Evolutionary conservation across 1,140 invertebrate genomes (phyloP), one percentile per base, ranked within the genome.

Genomic region (Lerema accius): DNA sequence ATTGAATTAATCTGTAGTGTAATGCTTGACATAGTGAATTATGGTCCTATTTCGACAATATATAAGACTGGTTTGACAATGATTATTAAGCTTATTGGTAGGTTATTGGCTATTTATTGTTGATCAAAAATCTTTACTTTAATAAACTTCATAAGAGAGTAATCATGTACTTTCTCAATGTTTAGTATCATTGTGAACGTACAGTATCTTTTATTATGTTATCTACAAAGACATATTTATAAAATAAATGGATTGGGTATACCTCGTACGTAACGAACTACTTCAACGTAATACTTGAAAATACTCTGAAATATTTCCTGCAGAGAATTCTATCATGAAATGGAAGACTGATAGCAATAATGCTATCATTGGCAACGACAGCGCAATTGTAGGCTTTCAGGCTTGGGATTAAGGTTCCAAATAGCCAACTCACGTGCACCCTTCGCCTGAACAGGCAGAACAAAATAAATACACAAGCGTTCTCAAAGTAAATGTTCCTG

Each of bases 381-480:
- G 43, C 13, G 4, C 3, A 10, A 56, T 16, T 32, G 45, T 19
- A 37, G 32, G 15, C 53, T 56, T 35, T 45, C 28, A 35, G 1
- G 1, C 23, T 32, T 17, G 4, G 14, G 13, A 56, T 7, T 56
- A 56, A 45, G 26, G 53, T 43, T 56, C 4, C 0, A 10, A 56
- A 42, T 42, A 9, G 19, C 11, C 13, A 26, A 26, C 19, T 26
- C 51, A 10, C n/a, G 23, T 42, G 7, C 37, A 55, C 37, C 14
- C 39, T 28, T 17, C 55, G 19, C 35, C 26, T 15, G 11, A 46
- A 16, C 42, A 46, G 43, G 55, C 42, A 58, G 55, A 58, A 58
- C 55, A 58, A 58, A 58, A 58, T 58, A 58, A 58, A 58, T 46
- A 58, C 26, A 46, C 42, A 58, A 28, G 55, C 55, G 43, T 58